Conservation (phyloP, 1,140 invertebrate species). For the Thaumatotibia leucotreta region DNA sequence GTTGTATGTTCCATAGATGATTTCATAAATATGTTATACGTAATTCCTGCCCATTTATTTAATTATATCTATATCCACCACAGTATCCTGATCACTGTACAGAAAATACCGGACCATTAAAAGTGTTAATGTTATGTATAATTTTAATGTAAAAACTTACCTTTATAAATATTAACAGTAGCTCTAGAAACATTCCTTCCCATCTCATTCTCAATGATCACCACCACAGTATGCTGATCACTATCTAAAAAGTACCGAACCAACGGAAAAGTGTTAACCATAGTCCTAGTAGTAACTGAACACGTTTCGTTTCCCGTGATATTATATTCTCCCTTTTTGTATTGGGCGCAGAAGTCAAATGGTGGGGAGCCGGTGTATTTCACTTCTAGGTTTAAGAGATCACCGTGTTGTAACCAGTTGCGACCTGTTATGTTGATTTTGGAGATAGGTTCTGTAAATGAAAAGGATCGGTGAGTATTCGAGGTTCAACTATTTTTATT, state of each 20-base stretch:
- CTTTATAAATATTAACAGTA: slow-evolving; percentile 88
- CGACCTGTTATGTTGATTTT: slow-evolving; percentile 82
- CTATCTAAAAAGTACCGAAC: slow-evolving; percentile 82
- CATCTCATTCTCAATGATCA: slow-evolving; percentile 86
- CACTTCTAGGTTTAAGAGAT: slow-evolving; percentile 83
- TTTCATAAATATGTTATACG: background rate
- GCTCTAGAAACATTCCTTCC: slow-evolving; percentile 81
- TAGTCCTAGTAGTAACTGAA: slow-evolving; percentile 39
- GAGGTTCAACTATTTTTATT: too few species aligned
- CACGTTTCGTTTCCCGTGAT: slow-evolving; percentile 88
- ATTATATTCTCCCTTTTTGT: slow-evolving; percentile 83
- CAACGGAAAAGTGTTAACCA: slow-evolving; percentile 80
- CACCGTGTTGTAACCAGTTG: slow-evolving; percentile 88
- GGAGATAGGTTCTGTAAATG: slow-evolving; percentile 80
- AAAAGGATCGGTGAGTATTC: background rate
- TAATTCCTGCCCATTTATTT: slow-evolving; percentile 84
- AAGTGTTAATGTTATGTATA: background rate
- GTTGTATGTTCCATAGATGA: too few species aligned
- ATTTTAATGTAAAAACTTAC: slow-evolving; percentile 65
- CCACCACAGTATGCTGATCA: slow-evolving; percentile 82
- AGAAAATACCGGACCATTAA: slow-evolving; percentile 83
- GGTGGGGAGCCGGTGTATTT: slow-evolving; percentile 84
- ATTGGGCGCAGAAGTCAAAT: slow-evolving; percentile 81
- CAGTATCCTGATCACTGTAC: slow-evolving; percentile 80
- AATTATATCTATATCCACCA: slow-evolving; percentile 84